A percentile compares a stretch with the other conserved stretches of the same genome.
phyloP scores from a whole-genome alignment of 2,113 vertebrate species.

The Hyperopisus bebe region DNA sequence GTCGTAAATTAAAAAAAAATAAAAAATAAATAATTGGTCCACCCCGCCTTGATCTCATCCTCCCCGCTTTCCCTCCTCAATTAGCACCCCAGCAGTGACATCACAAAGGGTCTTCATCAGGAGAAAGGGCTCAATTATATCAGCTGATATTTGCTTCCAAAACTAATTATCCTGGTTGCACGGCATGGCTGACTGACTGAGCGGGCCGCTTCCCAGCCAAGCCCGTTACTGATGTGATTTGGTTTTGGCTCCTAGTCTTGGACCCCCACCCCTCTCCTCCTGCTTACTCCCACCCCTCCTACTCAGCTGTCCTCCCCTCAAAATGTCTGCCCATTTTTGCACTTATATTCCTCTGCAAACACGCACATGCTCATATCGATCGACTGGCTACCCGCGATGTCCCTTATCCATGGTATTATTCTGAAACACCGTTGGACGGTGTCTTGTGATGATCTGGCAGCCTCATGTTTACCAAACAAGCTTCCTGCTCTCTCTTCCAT shows the following conservation, averaged over 20 bases:
- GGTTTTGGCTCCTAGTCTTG: constrained; percentile 48
- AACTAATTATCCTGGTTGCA: constrained; percentile 71
- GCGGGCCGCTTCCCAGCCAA: constrained; percentile 51
- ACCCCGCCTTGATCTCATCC: not conserved
- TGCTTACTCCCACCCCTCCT: not conserved
- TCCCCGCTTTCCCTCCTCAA: constrained; percentile 49
- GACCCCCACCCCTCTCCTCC: constrained; percentile 22
- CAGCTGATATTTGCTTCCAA: constrained; percentile 70
- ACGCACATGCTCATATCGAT: not conserved
- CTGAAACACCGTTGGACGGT: not conserved
- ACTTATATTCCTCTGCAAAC: not conserved
- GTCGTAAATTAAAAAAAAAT: not conserved
- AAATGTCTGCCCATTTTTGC: not conserved
- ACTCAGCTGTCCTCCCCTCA: not conserved
- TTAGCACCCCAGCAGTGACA: constrained; percentile 65
- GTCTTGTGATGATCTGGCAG: not conserved
- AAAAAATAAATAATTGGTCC: not conserved
- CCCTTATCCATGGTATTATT: not conserved
- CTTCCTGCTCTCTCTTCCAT: not conserved
- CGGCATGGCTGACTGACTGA: constrained; percentile 59
- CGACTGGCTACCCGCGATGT: not conserved
- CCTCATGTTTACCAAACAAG: not conserved
- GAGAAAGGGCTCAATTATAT: constrained; percentile 71
- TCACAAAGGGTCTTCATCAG: constrained; percentile 71
- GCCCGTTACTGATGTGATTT: constrained; percentile 61